phyloP scores from a whole-genome alignment of 2,888 invertebrate species.

The Xestia rhomboidea region DNA sequence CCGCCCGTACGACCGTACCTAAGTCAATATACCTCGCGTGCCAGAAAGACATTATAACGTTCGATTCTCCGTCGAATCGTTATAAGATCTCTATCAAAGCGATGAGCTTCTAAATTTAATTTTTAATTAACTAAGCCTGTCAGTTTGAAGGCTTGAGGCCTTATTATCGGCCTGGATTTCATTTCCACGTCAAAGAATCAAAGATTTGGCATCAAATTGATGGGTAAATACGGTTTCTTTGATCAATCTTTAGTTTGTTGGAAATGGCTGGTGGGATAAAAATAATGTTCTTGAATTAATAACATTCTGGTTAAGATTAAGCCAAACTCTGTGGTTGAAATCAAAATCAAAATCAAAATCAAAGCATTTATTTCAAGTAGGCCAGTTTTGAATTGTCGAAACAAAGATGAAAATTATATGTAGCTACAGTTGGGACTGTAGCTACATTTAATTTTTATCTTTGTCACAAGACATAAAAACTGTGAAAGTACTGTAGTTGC shows the following conservation, averaged over 20 bases:
- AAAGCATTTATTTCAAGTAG: too few species aligned
- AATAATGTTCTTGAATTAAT: neutral
- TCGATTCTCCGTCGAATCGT: conserved; percentile 58
- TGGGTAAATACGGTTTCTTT: conserved; percentile 50
- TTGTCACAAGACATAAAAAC: too few species aligned
- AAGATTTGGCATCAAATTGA: conserved; percentile 53
- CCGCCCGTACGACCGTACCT: neutral
- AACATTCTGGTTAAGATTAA: neutral
- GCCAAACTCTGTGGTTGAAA: too few species aligned
- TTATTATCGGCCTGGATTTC: conserved; percentile 51
- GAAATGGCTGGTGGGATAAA: neutral
- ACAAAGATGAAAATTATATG: too few species aligned
- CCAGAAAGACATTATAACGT: conserved; percentile 46
- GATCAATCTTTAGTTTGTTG: conserved; percentile 22
- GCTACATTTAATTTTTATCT: too few species aligned
- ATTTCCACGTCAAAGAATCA: conserved; percentile 47
- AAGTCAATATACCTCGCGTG: conserved; percentile 62
- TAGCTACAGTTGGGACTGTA: too few species aligned
- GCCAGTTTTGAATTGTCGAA: too few species aligned
- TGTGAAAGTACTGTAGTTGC: too few species aligned
- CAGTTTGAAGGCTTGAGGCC: conserved; percentile 47
- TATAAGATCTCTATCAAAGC: conserved; percentile 64
- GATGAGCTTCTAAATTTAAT: conserved; percentile 61
- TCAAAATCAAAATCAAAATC: too few species aligned
- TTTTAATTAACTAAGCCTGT: conserved; percentile 63